Base-by-base conservation (phyloP, 2,113 vertebrate species). In the Cephalopholis sonnerati region DNA sequence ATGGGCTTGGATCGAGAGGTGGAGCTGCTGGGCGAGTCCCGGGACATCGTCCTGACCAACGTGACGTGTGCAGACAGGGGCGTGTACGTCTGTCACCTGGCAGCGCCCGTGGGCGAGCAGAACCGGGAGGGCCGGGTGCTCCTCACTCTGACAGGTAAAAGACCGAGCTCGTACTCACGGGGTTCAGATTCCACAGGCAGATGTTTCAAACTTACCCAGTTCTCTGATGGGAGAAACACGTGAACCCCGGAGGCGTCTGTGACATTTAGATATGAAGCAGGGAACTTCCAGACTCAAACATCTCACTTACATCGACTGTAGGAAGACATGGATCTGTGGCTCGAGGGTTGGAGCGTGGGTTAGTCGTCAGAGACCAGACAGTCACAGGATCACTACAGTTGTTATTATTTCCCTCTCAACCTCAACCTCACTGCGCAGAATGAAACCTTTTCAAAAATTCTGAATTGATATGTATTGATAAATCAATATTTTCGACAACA, bases 61-160 rank as follows among this genome's bases (percentile, higher is more conserved):
- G 74, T 92, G 46, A 91, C 89, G 0, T 83, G 83, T 8, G 16
- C 16, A 0, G 94, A 96, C 71, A 3, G 24, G 27, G 94, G 93
- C 12, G 11, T 48, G 25, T 96, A 95, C 83, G 1, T 1, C 4
- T 96, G 95, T 53, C 68, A 84, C 36, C 83, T 96, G 65, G 74
- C 82, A 0, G 94, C 95, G 6, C 93, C 95, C 0, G 71, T 94
- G 22, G 95, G 95, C 6, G 83, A 95, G 48, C 85, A 88, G 76
- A 94, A 92, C 87, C 83, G 66, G 12, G 80, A 92, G 0, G 89
- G 90, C 12, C 7, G 44, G 20, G 32, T 93, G 20, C 12, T 27
- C 6, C 93, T 96, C 50, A 71, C 0, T 0, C 46, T 96, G 3
- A 12, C 70, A 83, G 94, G 95, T 96, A 75, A 76, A 29, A 6